Evolutionary conservation across 2,113 vertebrate species (phyloP).

Genomic region (Pseudolaguvia tuberculata): DNA sequence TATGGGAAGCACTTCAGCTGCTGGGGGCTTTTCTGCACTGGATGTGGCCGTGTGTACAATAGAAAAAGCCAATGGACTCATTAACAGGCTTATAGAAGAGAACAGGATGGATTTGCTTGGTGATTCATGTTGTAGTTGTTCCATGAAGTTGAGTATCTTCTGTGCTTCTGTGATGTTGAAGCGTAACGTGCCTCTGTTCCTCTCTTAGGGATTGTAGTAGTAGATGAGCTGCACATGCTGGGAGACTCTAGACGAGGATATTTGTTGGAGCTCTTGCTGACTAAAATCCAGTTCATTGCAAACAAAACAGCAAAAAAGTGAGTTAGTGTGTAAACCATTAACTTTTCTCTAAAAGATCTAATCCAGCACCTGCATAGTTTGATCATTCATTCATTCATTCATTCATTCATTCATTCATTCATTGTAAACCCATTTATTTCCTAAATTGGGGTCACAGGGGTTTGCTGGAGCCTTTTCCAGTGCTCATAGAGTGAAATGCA

Average conservation of each 20-base stretch:
- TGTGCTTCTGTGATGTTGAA: neutral
- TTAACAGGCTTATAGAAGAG: slow-evolving; percentile 93
- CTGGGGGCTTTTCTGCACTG: slow-evolving; percentile 74
- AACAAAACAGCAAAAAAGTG: slow-evolving; percentile 74
- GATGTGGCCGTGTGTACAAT: slow-evolving; percentile 96
- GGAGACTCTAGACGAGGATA: slow-evolving; percentile 91
- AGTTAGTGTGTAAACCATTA: neutral
- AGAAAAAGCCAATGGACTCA: slow-evolving; percentile 90
- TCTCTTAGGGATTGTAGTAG: slow-evolving; percentile 83
- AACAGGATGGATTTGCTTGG: slow-evolving; percentile 80
- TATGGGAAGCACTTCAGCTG: slow-evolving; percentile 84
- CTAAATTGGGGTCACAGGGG: no score
- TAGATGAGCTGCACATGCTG: slow-evolving; percentile 95
- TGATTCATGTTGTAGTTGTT: slow-evolving; percentile 53
- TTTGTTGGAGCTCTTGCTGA: slow-evolving; percentile 87
- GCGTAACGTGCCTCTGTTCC: neutral
- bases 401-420: no score
- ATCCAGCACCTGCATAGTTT: neutral
- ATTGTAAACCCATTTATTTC: no score
- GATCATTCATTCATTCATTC: no score
- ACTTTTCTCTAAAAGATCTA: neutral
- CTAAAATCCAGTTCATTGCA: slow-evolving; percentile 85
- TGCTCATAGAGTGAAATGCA: no score
- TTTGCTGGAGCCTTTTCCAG: no score
- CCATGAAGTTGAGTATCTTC: neutral